A percentile compares a stretch with the other conserved stretches of the same genome.
phyloP scores from a whole-genome alignment of 2,888 invertebrate genomes.

The Pristionchus exspectatus region DNA sequence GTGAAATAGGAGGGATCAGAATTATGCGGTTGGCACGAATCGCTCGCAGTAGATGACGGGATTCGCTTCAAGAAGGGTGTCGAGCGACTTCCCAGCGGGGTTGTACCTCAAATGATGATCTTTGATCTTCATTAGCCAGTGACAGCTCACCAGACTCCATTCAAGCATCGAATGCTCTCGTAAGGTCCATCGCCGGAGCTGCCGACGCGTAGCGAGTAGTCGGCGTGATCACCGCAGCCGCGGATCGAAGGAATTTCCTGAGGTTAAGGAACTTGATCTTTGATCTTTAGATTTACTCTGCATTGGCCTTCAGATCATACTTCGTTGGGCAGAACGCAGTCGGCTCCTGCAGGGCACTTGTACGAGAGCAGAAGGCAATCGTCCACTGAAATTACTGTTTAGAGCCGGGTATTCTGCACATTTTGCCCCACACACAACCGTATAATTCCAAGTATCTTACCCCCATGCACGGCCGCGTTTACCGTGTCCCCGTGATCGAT shows the following conservation, averaged over 20 bases:
- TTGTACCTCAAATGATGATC: background rate
- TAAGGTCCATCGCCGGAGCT: background rate
- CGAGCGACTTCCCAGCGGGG: background rate
- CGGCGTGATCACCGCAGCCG: background rate
- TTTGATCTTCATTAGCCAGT: no score
- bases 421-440: no score
- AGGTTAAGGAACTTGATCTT: background rate
- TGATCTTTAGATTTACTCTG: conserved; percentile 28
- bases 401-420: no score
- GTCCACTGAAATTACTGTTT: background rate
- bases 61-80: background rate
- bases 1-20: background rate
- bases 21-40: background rate
- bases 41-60: conserved; percentile 26
- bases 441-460: no score
- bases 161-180: conserved; percentile 9
- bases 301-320: no score
- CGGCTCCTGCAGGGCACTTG: background rate
- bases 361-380: background rate
- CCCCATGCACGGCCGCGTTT: background rate
- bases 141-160: background rate
- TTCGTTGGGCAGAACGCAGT: background rate
- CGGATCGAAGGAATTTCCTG: background rate
- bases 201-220: conserved; percentile 6
- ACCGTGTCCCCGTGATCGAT: background rate